Conservation (phyloP, 1,140 invertebrate genomes). For the Nymphalis io region DNA sequence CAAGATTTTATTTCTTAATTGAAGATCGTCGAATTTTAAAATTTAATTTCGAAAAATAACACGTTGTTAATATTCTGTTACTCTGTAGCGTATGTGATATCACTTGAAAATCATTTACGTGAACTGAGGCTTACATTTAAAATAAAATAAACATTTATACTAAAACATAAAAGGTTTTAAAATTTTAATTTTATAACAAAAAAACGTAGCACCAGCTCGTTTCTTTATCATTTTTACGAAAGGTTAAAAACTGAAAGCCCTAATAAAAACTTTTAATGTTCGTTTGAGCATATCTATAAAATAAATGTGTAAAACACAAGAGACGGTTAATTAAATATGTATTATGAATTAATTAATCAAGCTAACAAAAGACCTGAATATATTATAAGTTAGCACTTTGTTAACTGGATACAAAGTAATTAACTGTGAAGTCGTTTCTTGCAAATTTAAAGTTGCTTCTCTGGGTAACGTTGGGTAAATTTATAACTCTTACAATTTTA, state of each 20-base stretch:
- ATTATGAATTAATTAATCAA: slow-evolving; percentile 49
- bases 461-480: slow-evolving; percentile 22
- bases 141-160: background rate
- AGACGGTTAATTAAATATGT: slow-evolving; percentile 4
- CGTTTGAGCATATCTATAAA: too few relatives aligned
- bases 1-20: slow-evolving; percentile 2
- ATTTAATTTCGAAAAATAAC: slow-evolving; percentile 3
- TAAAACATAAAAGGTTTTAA: background rate
- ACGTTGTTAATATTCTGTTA: background rate
- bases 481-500: slow-evolving; percentile 55
- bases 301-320: background rate
- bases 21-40: background rate
- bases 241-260: too few relatives aligned
- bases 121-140: background rate
- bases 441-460: slow-evolving; percentile 47
- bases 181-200: background rate
- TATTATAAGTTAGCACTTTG: slow-evolving; percentile 58
- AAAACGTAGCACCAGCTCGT: too few relatives aligned
- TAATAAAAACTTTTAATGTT: too few relatives aligned
- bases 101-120: background rate
- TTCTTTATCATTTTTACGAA: too few relatives aligned
- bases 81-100: background rate
- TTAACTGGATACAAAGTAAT: slow-evolving; percentile 68
- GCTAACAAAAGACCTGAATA: slow-evolving; percentile 49
- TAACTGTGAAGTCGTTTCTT: slow-evolving; percentile 61